phyloP scores from a whole-genome alignment of 2,888 invertebrate species.

The Prosopocoilus inquinatus region DNA sequence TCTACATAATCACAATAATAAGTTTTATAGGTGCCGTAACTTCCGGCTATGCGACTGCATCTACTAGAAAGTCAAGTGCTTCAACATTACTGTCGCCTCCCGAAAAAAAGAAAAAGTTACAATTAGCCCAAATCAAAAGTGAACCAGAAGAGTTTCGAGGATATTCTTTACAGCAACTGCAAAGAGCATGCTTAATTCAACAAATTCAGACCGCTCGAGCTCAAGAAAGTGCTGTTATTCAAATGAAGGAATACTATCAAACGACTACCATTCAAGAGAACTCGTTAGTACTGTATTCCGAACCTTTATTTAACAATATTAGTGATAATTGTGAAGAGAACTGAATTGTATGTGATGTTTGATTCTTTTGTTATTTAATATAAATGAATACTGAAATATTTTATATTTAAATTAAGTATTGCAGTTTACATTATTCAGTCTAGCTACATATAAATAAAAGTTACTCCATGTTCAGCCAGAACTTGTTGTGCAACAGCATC shows the following conservation, averaged over 20 bases:
- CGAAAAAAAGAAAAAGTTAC: too few relatives aligned
- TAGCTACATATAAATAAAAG: too few relatives aligned
- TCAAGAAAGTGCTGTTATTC: constrained; percentile 11
- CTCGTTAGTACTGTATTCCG: neutral
- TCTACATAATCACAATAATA: constrained; percentile 1
- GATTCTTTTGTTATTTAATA: too few relatives aligned
- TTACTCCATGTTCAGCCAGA: neutral
- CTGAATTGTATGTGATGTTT: neutral
- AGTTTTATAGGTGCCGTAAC: too few relatives aligned
- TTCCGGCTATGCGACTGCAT: too few relatives aligned
- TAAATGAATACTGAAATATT: neutral
- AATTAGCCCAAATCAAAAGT: too few relatives aligned
- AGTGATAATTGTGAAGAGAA: neutral
- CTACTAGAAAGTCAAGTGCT: too few relatives aligned
- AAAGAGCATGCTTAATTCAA: constrained; percentile 8
- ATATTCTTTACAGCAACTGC: constrained; percentile 13
- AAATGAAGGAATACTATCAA: constrained; percentile 10
- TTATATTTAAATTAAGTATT: constrained; percentile 3
- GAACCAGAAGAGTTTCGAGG: too few relatives aligned
- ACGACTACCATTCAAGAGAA: constrained; percentile 1
- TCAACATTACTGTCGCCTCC: too few relatives aligned
- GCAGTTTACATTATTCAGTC: neutral
- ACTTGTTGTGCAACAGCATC: constrained; percentile 5
- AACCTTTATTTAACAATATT: neutral
- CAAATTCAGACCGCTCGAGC: constrained; percentile 10